phyloP scores from a whole-genome alignment of 2,113 vertebrate genomes.

The Psittacula cyanocephala region DNA sequence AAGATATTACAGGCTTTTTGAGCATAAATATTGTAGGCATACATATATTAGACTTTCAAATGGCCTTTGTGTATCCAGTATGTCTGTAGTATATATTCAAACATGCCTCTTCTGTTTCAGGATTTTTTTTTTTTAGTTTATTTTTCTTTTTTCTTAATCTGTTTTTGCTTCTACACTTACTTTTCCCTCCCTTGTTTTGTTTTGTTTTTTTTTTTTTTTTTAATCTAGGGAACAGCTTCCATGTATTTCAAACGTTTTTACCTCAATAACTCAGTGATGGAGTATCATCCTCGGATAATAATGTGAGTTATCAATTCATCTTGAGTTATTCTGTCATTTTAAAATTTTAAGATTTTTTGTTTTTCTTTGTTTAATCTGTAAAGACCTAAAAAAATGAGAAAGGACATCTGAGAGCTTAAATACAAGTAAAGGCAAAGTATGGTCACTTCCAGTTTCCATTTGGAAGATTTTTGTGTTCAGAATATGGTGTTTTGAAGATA shows the following conservation, averaged over 20 bases:
- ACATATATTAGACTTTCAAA: background rate
- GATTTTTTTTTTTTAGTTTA: background rate
- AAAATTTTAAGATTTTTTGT: background rate
- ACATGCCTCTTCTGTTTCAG: background rate
- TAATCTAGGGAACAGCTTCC: conserved; percentile 86
- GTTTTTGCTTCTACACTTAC: background rate
- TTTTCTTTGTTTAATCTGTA: background rate
- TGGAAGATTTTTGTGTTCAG: background rate
- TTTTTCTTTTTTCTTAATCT: background rate
- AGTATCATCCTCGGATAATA: conserved; percentile 92
- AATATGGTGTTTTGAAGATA: background rate
- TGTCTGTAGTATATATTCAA: background rate
- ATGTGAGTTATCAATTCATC: conserved; percentile 82
- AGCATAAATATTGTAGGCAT: background rate
- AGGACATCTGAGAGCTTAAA: background rate
- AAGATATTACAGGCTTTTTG: background rate
- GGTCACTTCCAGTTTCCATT: background rate
- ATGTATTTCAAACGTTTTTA: conserved; percentile 98
- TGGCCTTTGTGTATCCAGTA: background rate
- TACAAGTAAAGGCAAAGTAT: background rate
- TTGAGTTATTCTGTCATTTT: background rate
- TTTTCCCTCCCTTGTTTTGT: background rate
- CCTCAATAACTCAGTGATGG: conserved; percentile 96
- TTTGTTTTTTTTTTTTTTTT: background rate
- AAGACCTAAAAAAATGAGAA: background rate